Conservation (phyloP, 2,797 vertebrate genomes). For the Poeciliopsis gracilis region DNA sequence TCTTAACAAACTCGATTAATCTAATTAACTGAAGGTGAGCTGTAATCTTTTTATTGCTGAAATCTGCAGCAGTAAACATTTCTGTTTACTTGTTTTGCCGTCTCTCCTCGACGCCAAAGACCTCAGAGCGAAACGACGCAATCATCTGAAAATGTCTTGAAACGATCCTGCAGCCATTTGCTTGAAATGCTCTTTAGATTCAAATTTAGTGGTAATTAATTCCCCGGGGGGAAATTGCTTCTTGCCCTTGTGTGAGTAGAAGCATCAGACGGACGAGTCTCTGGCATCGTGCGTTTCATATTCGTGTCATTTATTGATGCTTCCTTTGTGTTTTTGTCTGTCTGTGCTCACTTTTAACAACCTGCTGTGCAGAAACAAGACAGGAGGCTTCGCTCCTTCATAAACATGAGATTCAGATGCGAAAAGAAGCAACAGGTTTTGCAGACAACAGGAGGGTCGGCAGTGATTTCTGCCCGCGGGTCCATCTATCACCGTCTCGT, state of each 20-base stretch:
- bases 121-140: not conserved
- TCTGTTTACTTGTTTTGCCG: not conserved
- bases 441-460: conserved; percentile 29
- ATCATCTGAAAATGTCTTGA: conserved; percentile 5
- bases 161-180: conserved; percentile 10
- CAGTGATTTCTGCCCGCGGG: conserved; percentile 45
- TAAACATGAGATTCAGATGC: conserved; percentile 49
- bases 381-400: conserved; percentile 23
- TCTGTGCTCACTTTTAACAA: conserved; percentile 11
- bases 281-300: not conserved
- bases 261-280: not conserved
- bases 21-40: not conserved
- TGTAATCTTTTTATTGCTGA: not conserved
- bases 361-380: conserved; percentile 29
- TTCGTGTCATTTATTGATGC: conserved; percentile 47
- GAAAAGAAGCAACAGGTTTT: conserved; percentile 19
- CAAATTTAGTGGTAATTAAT: not conserved
- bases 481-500: conserved; percentile 57
- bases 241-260: not conserved
- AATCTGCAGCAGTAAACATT: not conserved
- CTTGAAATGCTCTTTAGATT: conserved; percentile 1
- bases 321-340: conserved; percentile 22
- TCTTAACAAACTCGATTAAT: not conserved
- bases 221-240: not conserved
- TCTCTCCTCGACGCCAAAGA: not conserved